These are phyloP conservation scores for Drosophila eohydei DNA, from an alignment of 2,888 invertebrate genomes.

Conservation along the genomic window DNA sequence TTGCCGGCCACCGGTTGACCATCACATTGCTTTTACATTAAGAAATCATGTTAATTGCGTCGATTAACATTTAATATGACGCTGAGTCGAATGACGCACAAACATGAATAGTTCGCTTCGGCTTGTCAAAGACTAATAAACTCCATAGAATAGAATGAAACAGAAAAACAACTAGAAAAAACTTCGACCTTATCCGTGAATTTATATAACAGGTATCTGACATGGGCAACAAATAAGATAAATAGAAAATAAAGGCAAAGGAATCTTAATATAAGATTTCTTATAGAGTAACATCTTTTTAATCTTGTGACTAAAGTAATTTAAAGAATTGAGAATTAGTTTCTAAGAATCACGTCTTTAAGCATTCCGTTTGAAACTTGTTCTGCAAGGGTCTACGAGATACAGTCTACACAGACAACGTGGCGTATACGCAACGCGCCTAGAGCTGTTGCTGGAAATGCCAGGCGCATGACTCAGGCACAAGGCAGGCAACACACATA, in stretches of 20 bases:
- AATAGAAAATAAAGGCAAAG: too few relatives aligned
- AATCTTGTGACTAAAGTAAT: too few relatives aligned
- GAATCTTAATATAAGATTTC: too few relatives aligned
- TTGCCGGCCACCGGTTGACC: conserved; percentile 76
- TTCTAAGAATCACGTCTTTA: not conserved
- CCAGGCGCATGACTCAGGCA: conserved; percentile 58
- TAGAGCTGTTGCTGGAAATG: conserved; percentile 41
- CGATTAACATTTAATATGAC: conserved; percentile 55
- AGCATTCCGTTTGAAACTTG: not conserved
- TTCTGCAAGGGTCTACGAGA: conserved; percentile 1
- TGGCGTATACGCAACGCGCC: conserved; percentile 37
- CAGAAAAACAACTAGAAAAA: not conserved
- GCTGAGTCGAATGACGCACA: not conserved
- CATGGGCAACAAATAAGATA: too few relatives aligned
- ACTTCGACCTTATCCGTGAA: not conserved
- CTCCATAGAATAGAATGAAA: not conserved
- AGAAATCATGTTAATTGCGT: conserved; percentile 68
- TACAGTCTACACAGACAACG: conserved; percentile 26
- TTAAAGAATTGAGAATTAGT: too few relatives aligned
- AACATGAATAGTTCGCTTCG: not conserved
- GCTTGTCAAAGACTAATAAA: not conserved
- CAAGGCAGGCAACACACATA: conserved; percentile 16
- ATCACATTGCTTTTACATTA: conserved; percentile 70
- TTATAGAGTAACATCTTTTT: not conserved
- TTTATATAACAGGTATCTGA: not conserved